A percentile compares a stretch with the other conserved stretches of the same genome.
These are phyloP conservation scores for Rhodophaea formosa DNA, from an alignment of 2,888 invertebrate species.

Conservation along the genomic window DNA sequence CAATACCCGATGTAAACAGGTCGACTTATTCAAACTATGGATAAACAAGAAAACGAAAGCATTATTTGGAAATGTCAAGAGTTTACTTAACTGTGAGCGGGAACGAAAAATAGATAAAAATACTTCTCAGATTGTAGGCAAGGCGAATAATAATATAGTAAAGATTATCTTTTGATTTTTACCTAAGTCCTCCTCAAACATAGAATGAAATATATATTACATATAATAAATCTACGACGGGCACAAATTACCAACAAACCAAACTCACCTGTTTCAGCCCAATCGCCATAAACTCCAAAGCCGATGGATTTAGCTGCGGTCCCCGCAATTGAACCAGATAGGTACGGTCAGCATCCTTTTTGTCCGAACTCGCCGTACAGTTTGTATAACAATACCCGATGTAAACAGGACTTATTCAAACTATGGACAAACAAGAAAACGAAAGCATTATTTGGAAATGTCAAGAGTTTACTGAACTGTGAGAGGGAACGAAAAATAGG, in stretches of 20 bases:
- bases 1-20: constrained; percentile 9
- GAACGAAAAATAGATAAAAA: background rate
- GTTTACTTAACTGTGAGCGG: background rate
- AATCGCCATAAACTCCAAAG: constrained; percentile 8
- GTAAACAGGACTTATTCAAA: constrained; percentile 3
- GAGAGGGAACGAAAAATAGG: background rate
- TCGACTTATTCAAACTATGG: background rate
- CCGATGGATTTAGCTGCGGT: constrained; percentile 4
- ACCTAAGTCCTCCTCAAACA: no score
- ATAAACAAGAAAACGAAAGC: background rate
- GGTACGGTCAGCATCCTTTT: constrained; percentile 16
- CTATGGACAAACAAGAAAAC: constrained; percentile 1
- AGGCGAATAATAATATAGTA: no score
- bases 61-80: constrained; percentile 10
- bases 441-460: constrained; percentile 2
- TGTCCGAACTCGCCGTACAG: constrained; percentile 12
- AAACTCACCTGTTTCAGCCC: constrained; percentile 8
- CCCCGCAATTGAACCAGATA: constrained; percentile 14
- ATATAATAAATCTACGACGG: background rate
- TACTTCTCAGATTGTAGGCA: no score
- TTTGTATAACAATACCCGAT: constrained; percentile 13
- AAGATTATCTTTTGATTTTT: no score
- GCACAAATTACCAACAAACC: constrained; percentile 11
- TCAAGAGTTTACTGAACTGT: constrained; percentile 8
- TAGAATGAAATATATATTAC: no score